Percentiles rank a stretch among this genome's conserved stretches.
Evolutionary conservation across 2,113 vertebrate species (phyloP).

Genomic region (Dipodomys ordii): DNA sequence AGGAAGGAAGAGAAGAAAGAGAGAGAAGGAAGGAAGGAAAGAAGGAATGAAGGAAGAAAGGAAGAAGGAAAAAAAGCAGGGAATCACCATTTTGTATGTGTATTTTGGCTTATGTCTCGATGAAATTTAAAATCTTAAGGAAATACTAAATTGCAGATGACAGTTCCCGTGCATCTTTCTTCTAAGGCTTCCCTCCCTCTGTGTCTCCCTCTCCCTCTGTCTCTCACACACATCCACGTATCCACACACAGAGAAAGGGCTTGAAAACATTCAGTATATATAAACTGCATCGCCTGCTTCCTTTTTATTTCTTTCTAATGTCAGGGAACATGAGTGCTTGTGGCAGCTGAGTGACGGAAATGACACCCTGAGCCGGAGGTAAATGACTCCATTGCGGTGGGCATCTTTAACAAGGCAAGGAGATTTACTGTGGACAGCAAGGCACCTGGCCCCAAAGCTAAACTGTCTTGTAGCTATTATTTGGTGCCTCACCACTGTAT

Average conservation of each 20-base stretch:
- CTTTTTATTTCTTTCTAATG: constrained; percentile 8
- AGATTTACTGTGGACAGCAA: not conserved
- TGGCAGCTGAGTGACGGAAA: constrained; percentile 49
- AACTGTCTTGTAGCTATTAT: constrained; percentile 12
- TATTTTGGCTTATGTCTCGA: not conserved
- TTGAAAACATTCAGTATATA: not conserved
- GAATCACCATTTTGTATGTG: not conserved
- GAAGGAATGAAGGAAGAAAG: too few relatives aligned
- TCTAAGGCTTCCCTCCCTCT: too few relatives aligned
- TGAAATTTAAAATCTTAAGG: not conserved
- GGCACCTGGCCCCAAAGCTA: not conserved
- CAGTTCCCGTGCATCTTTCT: not conserved
- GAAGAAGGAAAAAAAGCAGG: not conserved
- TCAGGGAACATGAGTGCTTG: constrained; percentile 47
- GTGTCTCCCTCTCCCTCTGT: not conserved
- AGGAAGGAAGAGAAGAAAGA: too few relatives aligned
- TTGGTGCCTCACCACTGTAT: not conserved
- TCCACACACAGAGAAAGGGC: not conserved
- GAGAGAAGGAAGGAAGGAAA: too few relatives aligned
- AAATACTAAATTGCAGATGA: not conserved
- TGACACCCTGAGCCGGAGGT: constrained; percentile 11
- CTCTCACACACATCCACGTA: not conserved
- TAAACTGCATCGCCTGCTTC: not conserved
- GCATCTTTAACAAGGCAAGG: not conserved
- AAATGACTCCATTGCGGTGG: not conserved